Evolutionary conservation across 2,797 vertebrate species (phyloP).

Genomic region (Poeciliopsis paucimaculata): DNA sequence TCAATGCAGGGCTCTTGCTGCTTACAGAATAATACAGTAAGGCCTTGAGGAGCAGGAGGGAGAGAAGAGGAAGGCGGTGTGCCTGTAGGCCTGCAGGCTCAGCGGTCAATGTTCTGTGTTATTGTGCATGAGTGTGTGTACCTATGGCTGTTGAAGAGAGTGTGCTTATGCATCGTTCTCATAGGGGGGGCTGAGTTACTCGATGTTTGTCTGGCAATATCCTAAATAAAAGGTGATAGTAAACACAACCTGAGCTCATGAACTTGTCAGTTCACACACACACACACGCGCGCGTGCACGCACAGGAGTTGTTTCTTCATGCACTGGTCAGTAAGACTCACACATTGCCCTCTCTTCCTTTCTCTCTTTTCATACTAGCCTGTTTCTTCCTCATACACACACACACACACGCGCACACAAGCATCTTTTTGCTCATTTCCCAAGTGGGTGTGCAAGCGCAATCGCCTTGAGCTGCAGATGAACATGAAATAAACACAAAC

Average conservation of each 20-base stretch:
- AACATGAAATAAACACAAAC: constrained; percentile 81
- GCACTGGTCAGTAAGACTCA: constrained; percentile 49
- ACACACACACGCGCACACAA: constrained; percentile 15
- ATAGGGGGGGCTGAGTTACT: constrained; percentile 45
- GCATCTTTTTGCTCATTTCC: constrained; percentile 68
- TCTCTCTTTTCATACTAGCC: constrained; percentile 14
- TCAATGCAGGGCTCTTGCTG: constrained; percentile 73
- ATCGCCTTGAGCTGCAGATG: constrained; percentile 79
- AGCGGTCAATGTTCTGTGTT: constrained; percentile 59
- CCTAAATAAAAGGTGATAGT: constrained; percentile 38
- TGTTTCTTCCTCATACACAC: constrained; percentile 26
- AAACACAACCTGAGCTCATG: constrained; percentile 21
- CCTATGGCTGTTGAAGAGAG: not conserved
- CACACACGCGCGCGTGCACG: not conserved
- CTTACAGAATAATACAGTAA: constrained; percentile 78
- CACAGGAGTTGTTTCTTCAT: constrained; percentile 16
- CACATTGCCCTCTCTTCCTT: constrained; percentile 7
- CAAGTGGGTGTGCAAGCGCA: constrained; percentile 77
- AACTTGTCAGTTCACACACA: constrained; percentile 20
- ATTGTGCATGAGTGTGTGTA: constrained; percentile 20
- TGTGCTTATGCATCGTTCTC: constrained; percentile 50
- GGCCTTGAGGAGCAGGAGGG: constrained; percentile 73
- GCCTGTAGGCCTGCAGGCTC: constrained; percentile 57
- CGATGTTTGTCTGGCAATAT: constrained; percentile 41
- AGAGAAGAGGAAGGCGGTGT: constrained; percentile 64